Evolutionary conservation across 2,888 invertebrate species (phyloP).

Genomic region (Poecilus cupreus): DNA sequence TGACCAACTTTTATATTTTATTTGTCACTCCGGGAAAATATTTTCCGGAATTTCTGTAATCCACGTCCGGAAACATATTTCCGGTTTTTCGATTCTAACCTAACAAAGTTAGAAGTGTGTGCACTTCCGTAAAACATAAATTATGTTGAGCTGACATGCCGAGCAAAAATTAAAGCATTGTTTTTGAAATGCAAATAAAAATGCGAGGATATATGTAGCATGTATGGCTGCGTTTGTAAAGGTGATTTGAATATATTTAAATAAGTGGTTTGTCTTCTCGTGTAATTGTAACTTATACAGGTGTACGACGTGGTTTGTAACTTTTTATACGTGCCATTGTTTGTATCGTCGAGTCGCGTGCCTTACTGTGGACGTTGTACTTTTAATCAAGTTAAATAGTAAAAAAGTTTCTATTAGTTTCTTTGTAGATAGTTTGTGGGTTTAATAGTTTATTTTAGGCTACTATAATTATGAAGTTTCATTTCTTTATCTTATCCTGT

Average conservation of each 20-base stretch:
- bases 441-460: too few species aligned
- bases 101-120: slow-evolving; percentile 5
- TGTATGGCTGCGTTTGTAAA: background rate
- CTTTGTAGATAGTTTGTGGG: too few species aligned
- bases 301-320: too few species aligned
- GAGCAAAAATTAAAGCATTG: background rate
- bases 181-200: background rate
- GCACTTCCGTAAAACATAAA: background rate
- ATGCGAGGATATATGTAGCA: background rate
- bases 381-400: too few species aligned
- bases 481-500: too few species aligned
- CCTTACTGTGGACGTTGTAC: too few species aligned
- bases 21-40: background rate
- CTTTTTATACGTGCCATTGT: too few species aligned
- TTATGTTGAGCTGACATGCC: background rate
- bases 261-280: background rate
- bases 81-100: slow-evolving; percentile 10
- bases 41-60: background rate
- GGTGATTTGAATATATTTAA: background rate
- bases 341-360: too few species aligned
- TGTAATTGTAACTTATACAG: too few species aligned
- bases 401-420: too few species aligned
- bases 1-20: slow-evolving; percentile 13
- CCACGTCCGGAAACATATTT: slow-evolving; percentile 20
- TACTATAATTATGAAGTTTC: too few species aligned